Conservation (phyloP, 2,113 vertebrate species). For the Scartelaos histophorus region DNA sequence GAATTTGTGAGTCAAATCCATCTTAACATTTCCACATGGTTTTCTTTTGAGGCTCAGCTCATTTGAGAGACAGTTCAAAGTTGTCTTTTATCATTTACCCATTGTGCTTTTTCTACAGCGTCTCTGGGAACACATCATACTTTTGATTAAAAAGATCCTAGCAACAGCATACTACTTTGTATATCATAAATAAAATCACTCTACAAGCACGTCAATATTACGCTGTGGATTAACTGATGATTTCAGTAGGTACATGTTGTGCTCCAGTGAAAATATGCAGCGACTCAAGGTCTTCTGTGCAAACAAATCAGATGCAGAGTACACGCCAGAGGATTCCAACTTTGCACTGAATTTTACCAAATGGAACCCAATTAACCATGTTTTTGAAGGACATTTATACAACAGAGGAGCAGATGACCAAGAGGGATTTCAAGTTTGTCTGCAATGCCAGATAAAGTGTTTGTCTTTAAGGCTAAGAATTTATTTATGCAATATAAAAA, state of each 20-base stretch:
- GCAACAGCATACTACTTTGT: not conserved
- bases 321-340: not conserved
- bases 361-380: constrained; percentile 3
- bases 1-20: not conserved
- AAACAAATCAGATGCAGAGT: not conserved
- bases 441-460: not conserved
- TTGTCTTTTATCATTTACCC: constrained; percentile 13
- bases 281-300: not conserved
- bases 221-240: not conserved
- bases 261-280: not conserved
- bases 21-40: not conserved
- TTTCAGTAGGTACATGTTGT: not conserved
- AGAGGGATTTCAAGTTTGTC: not conserved
- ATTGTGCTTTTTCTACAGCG: constrained; percentile 2
- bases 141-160: not conserved
- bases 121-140: constrained; percentile 4
- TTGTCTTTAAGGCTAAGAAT: constrained; percentile 8
- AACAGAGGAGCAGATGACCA: not conserved
- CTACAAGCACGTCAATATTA: not conserved
- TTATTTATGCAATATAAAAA: not conserved
- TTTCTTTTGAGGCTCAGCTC: not conserved
- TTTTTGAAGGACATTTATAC: not conserved
- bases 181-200: not conserved
- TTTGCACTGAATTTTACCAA: not conserved
- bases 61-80: constrained; percentile 6